Evolutionary conservation across 2,888 invertebrate species (phyloP).

Genomic region (Brachyptera risi): DNA sequence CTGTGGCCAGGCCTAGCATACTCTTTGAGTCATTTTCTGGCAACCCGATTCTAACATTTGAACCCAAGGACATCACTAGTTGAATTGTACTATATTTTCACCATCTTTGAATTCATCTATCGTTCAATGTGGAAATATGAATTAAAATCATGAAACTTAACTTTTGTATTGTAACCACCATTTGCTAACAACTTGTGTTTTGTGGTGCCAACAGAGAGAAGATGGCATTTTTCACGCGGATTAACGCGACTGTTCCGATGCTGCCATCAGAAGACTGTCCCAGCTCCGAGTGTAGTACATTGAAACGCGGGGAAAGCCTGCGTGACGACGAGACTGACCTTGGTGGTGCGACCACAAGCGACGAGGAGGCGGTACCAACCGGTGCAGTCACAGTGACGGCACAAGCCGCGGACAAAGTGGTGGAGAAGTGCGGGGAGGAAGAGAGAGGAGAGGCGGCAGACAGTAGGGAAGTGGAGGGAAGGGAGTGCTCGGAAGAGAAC

Average conservation of each 20-base stretch:
- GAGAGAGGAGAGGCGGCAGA: slow-evolving; percentile 39
- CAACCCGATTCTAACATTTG: no score
- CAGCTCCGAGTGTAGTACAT: slow-evolving; percentile 33
- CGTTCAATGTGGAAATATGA: no score
- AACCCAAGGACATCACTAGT: no score
- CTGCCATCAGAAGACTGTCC: slow-evolving; percentile 61
- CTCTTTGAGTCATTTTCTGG: no score
- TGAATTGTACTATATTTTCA: no score
- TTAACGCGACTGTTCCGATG: slow-evolving; percentile 70
- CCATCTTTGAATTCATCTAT: no score
- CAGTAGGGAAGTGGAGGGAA: slow-evolving; percentile 41
- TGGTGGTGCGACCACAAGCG: neutral
- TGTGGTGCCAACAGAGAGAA: slow-evolving; percentile 79
- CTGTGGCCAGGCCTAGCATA: no score
- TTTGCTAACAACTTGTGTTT: no score
- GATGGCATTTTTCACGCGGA: slow-evolving; percentile 92
- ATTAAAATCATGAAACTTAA: no score
- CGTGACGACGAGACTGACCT: slow-evolving; percentile 39
- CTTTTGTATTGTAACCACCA: no score
- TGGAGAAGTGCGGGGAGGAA: slow-evolving; percentile 31
- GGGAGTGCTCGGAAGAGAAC: slow-evolving; percentile 44
- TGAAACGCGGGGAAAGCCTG: slow-evolving; percentile 33
- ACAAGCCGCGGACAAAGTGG: neutral
- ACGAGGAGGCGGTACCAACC: slow-evolving; percentile 19
- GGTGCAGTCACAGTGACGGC: neutral